Conservation (phyloP, 2,888 invertebrate species). For the Entomobrya multifasciata region DNA sequence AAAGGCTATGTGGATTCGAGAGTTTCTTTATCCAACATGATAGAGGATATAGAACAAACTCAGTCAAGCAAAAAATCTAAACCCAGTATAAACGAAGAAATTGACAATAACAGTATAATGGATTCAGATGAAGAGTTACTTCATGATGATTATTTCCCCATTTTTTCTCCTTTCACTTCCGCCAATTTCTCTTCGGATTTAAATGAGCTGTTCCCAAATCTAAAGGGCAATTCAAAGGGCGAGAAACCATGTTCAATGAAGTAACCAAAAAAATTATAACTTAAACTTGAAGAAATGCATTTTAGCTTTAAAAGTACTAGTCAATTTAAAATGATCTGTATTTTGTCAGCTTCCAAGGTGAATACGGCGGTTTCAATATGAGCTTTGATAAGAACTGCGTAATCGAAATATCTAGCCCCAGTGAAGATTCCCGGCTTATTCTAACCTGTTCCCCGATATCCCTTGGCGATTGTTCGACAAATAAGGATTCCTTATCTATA, state of each 20-base stretch:
- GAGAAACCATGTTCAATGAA: background rate
- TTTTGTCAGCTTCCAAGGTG: slow-evolving; percentile 39
- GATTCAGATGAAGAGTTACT: slow-evolving; percentile 16
- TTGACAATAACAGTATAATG: background rate
- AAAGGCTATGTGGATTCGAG: slow-evolving; percentile 76
- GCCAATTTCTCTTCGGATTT: background rate
- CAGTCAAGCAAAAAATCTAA: background rate
- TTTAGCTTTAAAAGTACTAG: too few relatives aligned
- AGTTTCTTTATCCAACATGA: slow-evolving; percentile 39
- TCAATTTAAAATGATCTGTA: background rate
- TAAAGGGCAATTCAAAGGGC: too few relatives aligned
- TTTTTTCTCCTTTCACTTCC: too few relatives aligned
- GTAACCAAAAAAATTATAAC: slow-evolving; percentile 2
- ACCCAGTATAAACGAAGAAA: background rate
- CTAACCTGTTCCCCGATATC: slow-evolving; percentile 75
- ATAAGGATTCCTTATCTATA: slow-evolving; percentile 71
- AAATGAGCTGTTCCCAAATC: background rate
- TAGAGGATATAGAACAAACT: slow-evolving; percentile 21
- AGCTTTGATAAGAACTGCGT: slow-evolving; percentile 76
- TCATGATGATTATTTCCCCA: too few relatives aligned
- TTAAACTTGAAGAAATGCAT: background rate
- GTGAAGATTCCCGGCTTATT: slow-evolving; percentile 66
- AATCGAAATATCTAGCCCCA: slow-evolving; percentile 72
- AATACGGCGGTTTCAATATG: slow-evolving; percentile 73
- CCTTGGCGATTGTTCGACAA: slow-evolving; percentile 73